Conservation (phyloP, 92 coral and sea anemone genomes). For the Hydrozoanthus gracilis region DNA sequence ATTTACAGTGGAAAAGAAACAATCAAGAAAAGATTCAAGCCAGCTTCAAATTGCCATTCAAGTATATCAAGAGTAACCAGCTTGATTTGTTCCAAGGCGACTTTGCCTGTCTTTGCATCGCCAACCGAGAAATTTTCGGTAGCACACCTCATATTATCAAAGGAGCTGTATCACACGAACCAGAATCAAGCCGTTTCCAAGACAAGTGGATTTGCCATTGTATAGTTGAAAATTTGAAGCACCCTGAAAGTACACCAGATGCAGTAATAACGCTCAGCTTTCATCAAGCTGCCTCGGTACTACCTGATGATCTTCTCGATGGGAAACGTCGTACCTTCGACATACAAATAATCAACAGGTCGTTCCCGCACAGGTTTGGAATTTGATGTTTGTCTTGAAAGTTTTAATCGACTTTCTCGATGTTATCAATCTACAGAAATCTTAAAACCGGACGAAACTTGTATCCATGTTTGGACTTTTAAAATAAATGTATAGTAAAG, state of each 20-base stretch:
- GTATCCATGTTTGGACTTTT: too few species aligned
- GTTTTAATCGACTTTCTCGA: too few species aligned
- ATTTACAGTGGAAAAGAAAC: slow-evolving; percentile 3
- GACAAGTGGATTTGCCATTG: slow-evolving; percentile 33
- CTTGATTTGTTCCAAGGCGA: slow-evolving; percentile 64
- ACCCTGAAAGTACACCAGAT: neutral
- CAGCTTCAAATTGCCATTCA: slow-evolving; percentile 34
- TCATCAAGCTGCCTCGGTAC: slow-evolving; percentile 39
- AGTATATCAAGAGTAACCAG: slow-evolving; percentile 61
- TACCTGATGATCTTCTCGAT: slow-evolving; percentile 28
- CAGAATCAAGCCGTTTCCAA: neutral
- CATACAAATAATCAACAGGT: slow-evolving; percentile 26
- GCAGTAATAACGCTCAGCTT: neutral
- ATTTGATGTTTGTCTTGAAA: neutral
- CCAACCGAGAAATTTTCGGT: slow-evolving; percentile 21
- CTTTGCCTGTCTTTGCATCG: slow-evolving; percentile 67
- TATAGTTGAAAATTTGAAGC: neutral
- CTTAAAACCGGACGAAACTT: too few species aligned
- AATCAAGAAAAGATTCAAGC: slow-evolving; percentile 16
- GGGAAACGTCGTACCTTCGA: slow-evolving; percentile 12
- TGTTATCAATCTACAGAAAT: too few species aligned
- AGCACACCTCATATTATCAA: neutral
- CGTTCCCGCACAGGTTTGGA: slow-evolving; percentile 30
- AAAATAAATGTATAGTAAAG: too few species aligned
- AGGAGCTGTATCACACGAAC: neutral